Base-by-base conservation (phyloP, 2,888 invertebrate species). In the Ceraclea dissimilis region DNA sequence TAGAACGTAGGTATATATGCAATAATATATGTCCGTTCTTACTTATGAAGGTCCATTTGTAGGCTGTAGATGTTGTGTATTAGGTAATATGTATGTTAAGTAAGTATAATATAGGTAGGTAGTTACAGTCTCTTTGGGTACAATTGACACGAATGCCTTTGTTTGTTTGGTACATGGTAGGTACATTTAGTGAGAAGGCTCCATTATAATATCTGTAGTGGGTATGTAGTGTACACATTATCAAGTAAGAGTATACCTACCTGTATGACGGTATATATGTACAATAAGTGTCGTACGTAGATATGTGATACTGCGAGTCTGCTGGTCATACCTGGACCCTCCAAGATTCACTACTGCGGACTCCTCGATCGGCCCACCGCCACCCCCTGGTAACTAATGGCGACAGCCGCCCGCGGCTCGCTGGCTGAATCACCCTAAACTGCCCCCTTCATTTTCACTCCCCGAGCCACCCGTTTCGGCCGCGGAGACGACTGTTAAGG, bases 361-460 rank as follows among this genome's bases (percentile, higher is more conserved):
- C 59, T 58, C 59, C 50, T 18, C 49, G 49, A 49, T 33, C 54
- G 26, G 33, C 54, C 54, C 51, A 17, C 57, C 51, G 20, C 53
- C 57, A 26, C 18, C 49, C 54, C 52, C 26, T 46, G 48, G 54
- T 57, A 59, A 60, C 61, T 61, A 61, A 61, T 61, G 61, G 61
- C 59, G 61, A 61, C 61, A 61, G 61, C 61, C 59, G 47, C 59
- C 52, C 52, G 58, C 55, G 55, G 49, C 51, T 43, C 44, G 59
- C 56, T 48, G 50, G 52, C 39, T 39, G 39, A 51, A 54, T 52
- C 50, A 26, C 56, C 52, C 57, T 49, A 26, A 49, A 57, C 54
- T 52, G 49, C 51, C 43, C 54, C 46, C 57, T 57, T 54, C 33
- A 31, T 51, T 49, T 57, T 44, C 19, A 18, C 54, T 52, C 52